phyloP scores from a whole-genome alignment of 2,797 vertebrate species.

The Scomberomorus guttatus region DNA sequence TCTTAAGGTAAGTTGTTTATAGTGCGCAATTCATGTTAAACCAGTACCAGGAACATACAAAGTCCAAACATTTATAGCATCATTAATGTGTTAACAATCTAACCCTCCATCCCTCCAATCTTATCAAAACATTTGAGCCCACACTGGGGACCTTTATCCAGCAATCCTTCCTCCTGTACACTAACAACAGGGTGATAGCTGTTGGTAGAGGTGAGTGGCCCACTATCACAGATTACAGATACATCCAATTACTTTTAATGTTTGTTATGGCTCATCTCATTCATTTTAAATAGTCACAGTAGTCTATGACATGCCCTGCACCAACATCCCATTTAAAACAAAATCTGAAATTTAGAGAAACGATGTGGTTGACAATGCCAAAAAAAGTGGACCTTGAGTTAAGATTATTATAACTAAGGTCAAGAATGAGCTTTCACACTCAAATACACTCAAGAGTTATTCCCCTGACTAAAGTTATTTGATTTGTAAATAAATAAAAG shows the following conservation, averaged over 20 bases:
- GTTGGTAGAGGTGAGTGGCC: neutral
- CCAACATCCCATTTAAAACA: too few relatives aligned
- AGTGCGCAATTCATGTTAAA: neutral
- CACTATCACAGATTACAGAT: neutral
- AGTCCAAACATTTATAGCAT: neutral
- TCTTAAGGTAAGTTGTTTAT: conserved; percentile 3
- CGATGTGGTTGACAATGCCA: too few relatives aligned
- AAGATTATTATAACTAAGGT: too few relatives aligned
- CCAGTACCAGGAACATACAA: neutral
- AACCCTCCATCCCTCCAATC: neutral
- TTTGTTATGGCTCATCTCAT: neutral
- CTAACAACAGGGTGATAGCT: neutral
- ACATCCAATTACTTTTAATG: neutral
- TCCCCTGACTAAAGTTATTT: too few relatives aligned
- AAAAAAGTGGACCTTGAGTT: too few relatives aligned
- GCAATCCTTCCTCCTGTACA: neutral
- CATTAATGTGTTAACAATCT: conserved; percentile 21
- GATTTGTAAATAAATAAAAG: too few relatives aligned
- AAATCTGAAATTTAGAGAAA: too few relatives aligned
- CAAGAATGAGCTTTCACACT: too few relatives aligned
- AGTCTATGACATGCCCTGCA: too few relatives aligned
- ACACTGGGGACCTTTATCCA: neutral
- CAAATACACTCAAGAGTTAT: too few relatives aligned
- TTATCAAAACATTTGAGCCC: neutral
- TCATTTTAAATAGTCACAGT: neutral